Evolutionary conservation across 2,113 vertebrate species (phyloP), one percentile per base, ranked within the genome.

Genomic region (Calidris pygmaea): DNA sequence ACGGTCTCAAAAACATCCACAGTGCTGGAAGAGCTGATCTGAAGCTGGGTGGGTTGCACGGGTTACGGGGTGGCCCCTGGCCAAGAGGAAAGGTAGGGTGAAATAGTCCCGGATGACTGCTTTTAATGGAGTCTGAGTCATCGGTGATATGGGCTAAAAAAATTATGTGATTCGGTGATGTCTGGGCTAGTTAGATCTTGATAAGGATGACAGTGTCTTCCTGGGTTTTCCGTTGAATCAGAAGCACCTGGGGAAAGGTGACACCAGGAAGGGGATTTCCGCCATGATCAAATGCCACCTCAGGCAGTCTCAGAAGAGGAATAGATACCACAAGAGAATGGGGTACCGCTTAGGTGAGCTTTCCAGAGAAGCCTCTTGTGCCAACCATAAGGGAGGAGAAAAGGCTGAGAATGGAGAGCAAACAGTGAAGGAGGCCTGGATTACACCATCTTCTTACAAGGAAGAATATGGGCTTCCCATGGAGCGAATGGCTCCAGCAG

Each of bases 171-270:
- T 85, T 70, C 8, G 3, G 73, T 3, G 1, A 30, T 79, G 91
- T 76, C 93, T 96, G 87, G 91, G 74, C 95, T 95, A 94, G 94
- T 94, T 94, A 65, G 39, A 87, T 93, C 94, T 96, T 89, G 95
- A 91, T 96, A 89, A 91, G 91, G 74, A 72, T 62, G 39, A 71
- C 2, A 27, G 35, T 95, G 77, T 66, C 77, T 96, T 94, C 53
- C 85, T 82, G 77, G 89, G 67, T 14, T 96, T 95, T 94, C 91
- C 47, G 1, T 85, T 96, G 95, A 94, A 50, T 96, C 91, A 96
- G 93, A 94, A 89, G 13, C 66, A 89, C 91, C 94, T 83, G 81
- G 81, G 48, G 81, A 79, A 93, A 95, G 37, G 70, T 79, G 62
- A 78, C 66, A 94, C 10, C 56, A 87, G 76, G 66, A 87, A 92